Evolutionary conservation across 2,113 vertebrate species (phyloP), one percentile per base, ranked within the genome.

Genomic region (Acrocephalus arundinaceus): DNA sequence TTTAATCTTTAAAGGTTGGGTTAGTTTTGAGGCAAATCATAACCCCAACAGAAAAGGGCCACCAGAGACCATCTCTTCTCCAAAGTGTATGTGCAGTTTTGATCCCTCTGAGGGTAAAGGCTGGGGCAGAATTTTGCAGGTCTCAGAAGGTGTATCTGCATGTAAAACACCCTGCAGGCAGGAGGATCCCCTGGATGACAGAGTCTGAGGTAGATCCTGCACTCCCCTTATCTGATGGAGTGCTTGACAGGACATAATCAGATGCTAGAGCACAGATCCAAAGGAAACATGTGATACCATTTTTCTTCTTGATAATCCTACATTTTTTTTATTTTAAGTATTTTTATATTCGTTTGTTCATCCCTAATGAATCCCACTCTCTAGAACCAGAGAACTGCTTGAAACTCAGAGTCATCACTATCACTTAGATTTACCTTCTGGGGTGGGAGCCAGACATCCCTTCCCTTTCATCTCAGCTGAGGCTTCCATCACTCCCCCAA

Each of bases 401-500:
- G 35, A 91, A 85, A 76, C 31, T n/a, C 37, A 30, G 43, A 85
- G 27, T 30, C 14, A 81, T 35, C 35, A 11, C 22, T 25, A 6
- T 20, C 7, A 27, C 37, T 37, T 14, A n/a, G 24, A 19, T 75
- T 83, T 43, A 41, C 30, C 25, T 84, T 31, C 77, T 84, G 65
- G 46, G 18, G 7, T 5, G 71, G 20, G 10, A 15, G 23, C 45
- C 55, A 77, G 54, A 68, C 3, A 25, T 11, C 4, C 15, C 19
- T 72, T 25, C 12, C 12, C 4, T 57, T 73, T n/a, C 11, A 39
- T 33, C n/a, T 72, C 45, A 49, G 0, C 4, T 58, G 45, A 18
- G 23, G 2, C 12, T 41, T 11, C 21, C 1, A 1, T 9, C 4
- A 3, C 25, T 30, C 4, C 28, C 33, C n/a, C 6, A 39, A 11